A percentile compares a stretch with the other conserved stretches of the same genome.
phyloP scores from a whole-genome alignment of 2,797 vertebrate genomes.

The Hippoglossus hippoglossus region DNA sequence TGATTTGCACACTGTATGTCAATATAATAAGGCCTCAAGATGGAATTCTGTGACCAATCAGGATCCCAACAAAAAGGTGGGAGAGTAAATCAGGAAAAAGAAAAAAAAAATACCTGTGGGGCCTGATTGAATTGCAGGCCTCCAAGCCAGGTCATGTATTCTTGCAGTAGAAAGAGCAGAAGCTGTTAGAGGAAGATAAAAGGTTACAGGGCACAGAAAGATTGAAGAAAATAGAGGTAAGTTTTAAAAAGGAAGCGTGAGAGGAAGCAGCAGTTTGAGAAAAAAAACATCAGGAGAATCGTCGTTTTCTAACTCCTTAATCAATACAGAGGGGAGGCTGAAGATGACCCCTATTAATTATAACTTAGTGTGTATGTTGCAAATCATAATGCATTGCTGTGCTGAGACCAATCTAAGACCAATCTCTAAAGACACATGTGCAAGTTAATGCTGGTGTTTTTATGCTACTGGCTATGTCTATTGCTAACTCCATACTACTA shows the following conservation, averaged over 20 bases:
- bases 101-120: conserved; percentile 71
- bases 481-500: too few species aligned
- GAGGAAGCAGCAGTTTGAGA: conserved; percentile 13
- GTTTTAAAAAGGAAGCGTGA: conserved; percentile 18
- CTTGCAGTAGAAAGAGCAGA: conserved; percentile 48
- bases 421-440: too few species aligned
- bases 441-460: too few species aligned
- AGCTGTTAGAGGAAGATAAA: conserved; percentile 49
- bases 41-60: not conserved
- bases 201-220: conserved; percentile 8
- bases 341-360: too few species aligned
- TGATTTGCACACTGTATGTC: not conserved
- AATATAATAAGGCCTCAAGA: not conserved
- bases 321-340: too few species aligned
- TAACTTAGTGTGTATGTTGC: too few species aligned
- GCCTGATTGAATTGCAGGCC: conserved; percentile 69
- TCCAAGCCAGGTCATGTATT: conserved; percentile 79
- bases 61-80: not conserved
- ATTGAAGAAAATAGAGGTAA: conserved; percentile 18
- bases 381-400: too few species aligned
- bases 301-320: not conserved
- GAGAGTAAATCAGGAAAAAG: not conserved
- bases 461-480: too few species aligned
- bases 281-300: conserved; percentile 2
- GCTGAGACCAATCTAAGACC: too few species aligned